Conservation (phyloP, 2,797 vertebrate genomes). For the Petrocephalus schoutedeni region DNA sequence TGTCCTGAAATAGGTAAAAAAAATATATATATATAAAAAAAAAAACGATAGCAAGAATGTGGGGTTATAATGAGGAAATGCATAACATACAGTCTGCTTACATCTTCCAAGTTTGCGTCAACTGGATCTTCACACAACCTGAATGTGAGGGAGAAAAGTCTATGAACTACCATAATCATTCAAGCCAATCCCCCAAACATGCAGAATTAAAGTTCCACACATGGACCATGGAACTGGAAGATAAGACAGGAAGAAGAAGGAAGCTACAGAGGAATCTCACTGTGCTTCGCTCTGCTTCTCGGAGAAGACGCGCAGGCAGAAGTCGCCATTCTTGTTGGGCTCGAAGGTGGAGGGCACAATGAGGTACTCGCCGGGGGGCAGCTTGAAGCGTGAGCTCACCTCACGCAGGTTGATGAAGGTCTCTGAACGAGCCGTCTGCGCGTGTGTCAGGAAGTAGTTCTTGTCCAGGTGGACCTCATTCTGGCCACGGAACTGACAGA, state of each 20-base stretch:
- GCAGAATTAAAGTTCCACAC: background rate
- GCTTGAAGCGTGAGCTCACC: slow-evolving; percentile 63
- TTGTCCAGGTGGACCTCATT: slow-evolving; percentile 45
- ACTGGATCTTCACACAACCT: slow-evolving; percentile 66
- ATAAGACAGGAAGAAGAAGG: background rate
- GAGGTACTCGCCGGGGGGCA: slow-evolving; percentile 76
- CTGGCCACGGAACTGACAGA: slow-evolving; percentile 41
- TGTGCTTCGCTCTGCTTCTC: slow-evolving; percentile 67
- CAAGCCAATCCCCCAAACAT: background rate
- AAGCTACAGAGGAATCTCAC: slow-evolving; percentile 48
- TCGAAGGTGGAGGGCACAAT: slow-evolving; percentile 81
- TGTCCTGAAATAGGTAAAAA: slow-evolving; percentile 58
- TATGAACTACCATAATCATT: background rate
- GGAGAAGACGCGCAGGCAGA: slow-evolving; percentile 80
- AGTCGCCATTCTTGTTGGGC: slow-evolving; percentile 71
- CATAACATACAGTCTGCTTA: slow-evolving; percentile 36
- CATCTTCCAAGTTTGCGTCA: slow-evolving; percentile 52
- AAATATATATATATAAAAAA: background rate
- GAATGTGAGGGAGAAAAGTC: background rate
- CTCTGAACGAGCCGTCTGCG: slow-evolving; percentile 58
- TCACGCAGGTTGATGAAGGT: slow-evolving; percentile 76
- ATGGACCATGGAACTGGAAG: background rate
- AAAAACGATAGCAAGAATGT: background rate
- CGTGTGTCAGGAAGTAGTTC: slow-evolving; percentile 60
- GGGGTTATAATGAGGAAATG: background rate